Evolutionary conservation across 2,888 invertebrate species (phyloP).

Genomic region (Ochropacha duplaris): DNA sequence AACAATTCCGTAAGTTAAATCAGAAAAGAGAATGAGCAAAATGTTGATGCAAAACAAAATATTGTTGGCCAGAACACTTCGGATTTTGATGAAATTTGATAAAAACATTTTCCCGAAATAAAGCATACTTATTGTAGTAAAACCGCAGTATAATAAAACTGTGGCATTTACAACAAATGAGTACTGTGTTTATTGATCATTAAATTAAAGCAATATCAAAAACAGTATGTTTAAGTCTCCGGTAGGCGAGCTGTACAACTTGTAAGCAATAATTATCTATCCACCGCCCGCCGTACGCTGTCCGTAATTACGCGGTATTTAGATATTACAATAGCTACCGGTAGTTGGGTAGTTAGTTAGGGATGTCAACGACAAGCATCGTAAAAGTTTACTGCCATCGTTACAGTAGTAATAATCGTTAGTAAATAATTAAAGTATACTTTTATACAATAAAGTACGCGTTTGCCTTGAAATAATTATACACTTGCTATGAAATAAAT

Average conservation of each 20-base stretch:
- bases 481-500: too few relatives aligned
- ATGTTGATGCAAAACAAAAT: too few relatives aligned
- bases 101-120: too few relatives aligned
- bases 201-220: neutral
- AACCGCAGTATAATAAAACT: too few relatives aligned
- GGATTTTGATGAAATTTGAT: too few relatives aligned
- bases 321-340: conserved; percentile 6
- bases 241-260: neutral
- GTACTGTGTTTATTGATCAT: neutral
- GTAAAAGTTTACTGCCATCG: neutral
- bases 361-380: neutral
- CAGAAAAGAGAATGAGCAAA: too few relatives aligned
- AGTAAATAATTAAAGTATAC: neutral
- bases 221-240: neutral
- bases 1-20: too few relatives aligned
- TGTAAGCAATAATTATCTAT: conserved; percentile 1
- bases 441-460: neutral
- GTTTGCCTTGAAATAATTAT: neutral
- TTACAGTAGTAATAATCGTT: neutral
- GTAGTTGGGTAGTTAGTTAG: neutral
- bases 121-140: too few relatives aligned
- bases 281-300: conserved; percentile 4
- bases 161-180: neutral
- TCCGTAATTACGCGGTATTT: conserved; percentile 9
- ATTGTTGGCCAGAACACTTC: too few relatives aligned